These are phyloP conservation scores for Aphidius colemani DNA, from an alignment of 2,888 invertebrate genomes.

Conservation along the genomic window DNA sequence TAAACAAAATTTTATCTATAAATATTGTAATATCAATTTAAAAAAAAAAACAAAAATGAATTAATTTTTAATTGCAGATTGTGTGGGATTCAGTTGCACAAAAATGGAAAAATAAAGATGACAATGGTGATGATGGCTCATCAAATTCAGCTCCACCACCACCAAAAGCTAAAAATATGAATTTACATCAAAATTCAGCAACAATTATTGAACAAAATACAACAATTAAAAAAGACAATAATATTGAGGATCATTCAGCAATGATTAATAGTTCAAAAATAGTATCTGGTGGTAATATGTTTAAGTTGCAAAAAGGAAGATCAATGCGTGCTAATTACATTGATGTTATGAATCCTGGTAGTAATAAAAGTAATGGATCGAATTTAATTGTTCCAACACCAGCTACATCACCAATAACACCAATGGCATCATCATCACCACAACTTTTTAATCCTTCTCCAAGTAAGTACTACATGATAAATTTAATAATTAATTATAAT, in stretches of 20 bases:
- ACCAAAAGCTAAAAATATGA: conserved; percentile 70
- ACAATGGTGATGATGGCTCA: conserved; percentile 66
- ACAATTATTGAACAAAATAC: conserved; percentile 44
- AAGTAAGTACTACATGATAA: conserved; percentile 43
- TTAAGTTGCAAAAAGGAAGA: conserved; percentile 78
- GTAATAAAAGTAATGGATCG: conserved; percentile 56
- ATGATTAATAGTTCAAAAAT: conserved; percentile 43
- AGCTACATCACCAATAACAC: conserved; percentile 58
- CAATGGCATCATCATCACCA: conserved; percentile 59
- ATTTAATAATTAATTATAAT: conserved; percentile 19
- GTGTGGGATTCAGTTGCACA: conserved; percentile 90
- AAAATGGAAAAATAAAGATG: conserved; percentile 85
- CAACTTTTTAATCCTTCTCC: conserved; percentile 66
- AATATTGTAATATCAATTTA: not conserved
- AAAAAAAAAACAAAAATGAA: not conserved
- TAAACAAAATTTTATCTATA: not conserved
- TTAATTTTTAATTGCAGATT: conserved; percentile 66
- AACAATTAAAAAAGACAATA: conserved; percentile 23
- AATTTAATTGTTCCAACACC: conserved; percentile 54
- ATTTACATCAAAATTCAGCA: conserved; percentile 33
- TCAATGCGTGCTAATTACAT: conserved; percentile 76
- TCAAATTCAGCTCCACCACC: conserved; percentile 71
- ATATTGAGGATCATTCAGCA: not conserved
- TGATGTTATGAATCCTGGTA: conserved; percentile 83
- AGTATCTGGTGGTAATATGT: conserved; percentile 69